A percentile compares a stretch with the other conserved stretches of the same genome.
phyloP scores from a whole-genome alignment of 1,140 invertebrate genomes.

The Homarus americanus region DNA sequence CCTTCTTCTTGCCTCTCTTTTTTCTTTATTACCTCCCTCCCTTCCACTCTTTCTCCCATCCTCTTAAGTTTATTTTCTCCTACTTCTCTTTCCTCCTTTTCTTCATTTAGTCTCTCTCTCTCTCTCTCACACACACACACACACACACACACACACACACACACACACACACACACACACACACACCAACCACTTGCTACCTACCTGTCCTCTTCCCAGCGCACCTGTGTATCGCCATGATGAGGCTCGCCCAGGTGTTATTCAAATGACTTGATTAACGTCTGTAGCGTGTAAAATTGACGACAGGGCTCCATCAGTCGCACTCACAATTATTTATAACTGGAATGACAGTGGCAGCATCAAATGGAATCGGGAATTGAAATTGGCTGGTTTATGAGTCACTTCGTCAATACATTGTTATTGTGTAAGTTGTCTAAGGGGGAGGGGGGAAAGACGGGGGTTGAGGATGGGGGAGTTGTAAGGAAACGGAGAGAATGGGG shows the following conservation, averaged over 20 bases:
- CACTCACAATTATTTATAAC: not conserved
- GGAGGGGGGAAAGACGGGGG: not conserved
- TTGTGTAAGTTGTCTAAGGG: not conserved
- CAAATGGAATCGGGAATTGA: not conserved
- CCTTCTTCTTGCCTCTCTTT: not conserved
- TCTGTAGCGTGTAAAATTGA: too few relatives aligned
- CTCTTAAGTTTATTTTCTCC: too few relatives aligned
- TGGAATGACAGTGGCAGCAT: not conserved
- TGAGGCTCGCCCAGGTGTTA: too few relatives aligned
- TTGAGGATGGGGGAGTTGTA: not conserved
- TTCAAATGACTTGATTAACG: too few relatives aligned
- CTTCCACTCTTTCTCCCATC: slow-evolving; percentile 1
- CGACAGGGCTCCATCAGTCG: not conserved
- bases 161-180: too few relatives aligned
- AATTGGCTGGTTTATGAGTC: not conserved
- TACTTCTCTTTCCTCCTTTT: not conserved
- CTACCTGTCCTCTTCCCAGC: too few relatives aligned
- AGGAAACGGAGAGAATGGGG: not conserved
- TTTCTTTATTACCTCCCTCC: not conserved
- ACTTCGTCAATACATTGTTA: not conserved
- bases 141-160: not conserved
- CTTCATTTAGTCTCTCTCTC: too few relatives aligned
- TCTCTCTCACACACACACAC: too few relatives aligned
- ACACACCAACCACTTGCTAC: too few relatives aligned
- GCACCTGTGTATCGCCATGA: too few relatives aligned